Percentiles rank a stretch among this genome's conserved stretches.
phyloP scores from a whole-genome alignment of 2,113 vertebrate species.

The Oncorhynchus masou region DNA sequence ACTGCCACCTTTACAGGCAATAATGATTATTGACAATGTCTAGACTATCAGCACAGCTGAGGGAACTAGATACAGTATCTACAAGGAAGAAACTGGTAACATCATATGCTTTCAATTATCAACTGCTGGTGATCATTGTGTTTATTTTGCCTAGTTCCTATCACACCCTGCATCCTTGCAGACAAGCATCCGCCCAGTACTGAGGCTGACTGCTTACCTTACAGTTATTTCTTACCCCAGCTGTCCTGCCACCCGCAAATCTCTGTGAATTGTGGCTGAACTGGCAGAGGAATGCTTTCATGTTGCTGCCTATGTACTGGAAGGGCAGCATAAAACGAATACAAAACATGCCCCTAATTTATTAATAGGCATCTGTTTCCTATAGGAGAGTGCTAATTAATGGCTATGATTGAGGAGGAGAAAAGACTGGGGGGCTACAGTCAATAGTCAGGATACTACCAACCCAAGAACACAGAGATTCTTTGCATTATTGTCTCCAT shows the following conservation, averaged over 20 bases:
- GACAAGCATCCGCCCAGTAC: conserved; percentile 8
- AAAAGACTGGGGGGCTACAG: neutral
- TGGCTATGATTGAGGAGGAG: conserved; percentile 26
- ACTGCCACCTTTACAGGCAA: no score
- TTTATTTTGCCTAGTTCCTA: no score
- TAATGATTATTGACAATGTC: no score
- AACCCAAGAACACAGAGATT: conserved; percentile 50
- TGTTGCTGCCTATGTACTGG: conserved; percentile 45
- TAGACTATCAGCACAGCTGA: no score
- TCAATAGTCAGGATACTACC: neutral
- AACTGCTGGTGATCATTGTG: no score
- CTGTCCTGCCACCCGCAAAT: conserved; percentile 53
- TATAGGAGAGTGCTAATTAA: conserved; percentile 67
- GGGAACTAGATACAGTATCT: neutral
- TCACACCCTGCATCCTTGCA: neutral
- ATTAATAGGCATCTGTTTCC: conserved; percentile 72
- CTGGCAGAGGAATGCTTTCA: conserved; percentile 62
- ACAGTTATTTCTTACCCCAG: conserved; percentile 20
- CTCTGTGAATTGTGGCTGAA: conserved; percentile 47
- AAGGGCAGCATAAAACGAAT: conserved; percentile 57
- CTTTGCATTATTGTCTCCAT: conserved; percentile 38
- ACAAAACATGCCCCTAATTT: conserved; percentile 65
- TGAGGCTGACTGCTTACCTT: no score
- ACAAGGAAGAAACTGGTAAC: neutral
- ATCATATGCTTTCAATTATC: no score